Base-by-base conservation (phyloP, 1,140 invertebrate species). In the Lycorma delicatula region DNA sequence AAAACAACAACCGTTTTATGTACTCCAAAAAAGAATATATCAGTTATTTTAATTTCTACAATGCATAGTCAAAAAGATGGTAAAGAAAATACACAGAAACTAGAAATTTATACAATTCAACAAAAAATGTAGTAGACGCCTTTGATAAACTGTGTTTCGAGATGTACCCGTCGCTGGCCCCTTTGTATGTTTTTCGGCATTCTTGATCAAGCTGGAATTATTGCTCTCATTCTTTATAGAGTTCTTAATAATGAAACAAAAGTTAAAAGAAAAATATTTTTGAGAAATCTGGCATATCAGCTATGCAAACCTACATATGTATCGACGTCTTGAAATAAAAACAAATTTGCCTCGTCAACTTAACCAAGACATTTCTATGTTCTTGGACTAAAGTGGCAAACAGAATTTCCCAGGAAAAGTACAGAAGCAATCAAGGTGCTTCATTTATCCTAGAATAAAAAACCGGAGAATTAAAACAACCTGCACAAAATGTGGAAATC, bases 221-320 rank as follows among this genome's bases (percentile, higher is more conserved):
- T 11, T 38, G 6, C 68, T 67, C 76, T 80, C 63, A 34, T 18
- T 49, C 13, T 53, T 27, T n/a, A 27, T 54, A 3, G 29, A 18
- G 55, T 47, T 16, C 31, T n/a, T 46, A 59, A 28, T 47, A 5
- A 5, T 25, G 26, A 7, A 36, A 48, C 26, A 41, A 9, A 52
- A 9, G 9, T 34, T n/a, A 34, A 34, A n/a, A 34, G 31, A n/a
- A 34, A 34, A 34, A 34, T n/a, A n/a, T 34, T 34, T 34, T 34
- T 34, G 31, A 34, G n/a, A 34, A 34, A 34, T n/a, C n/a, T 34
- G 31, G 31, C n/a, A n/a, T n/a, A n/a, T n/a, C n/a, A n/a, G n/a
- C n/a, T n/a, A n/a, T n/a, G n/a, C 31, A 34, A 34, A 34, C 31
- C 31, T n/a, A 34, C 31, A 34, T n/a, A 9, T 34, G 31, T 9